Percentiles rank a stretch among this genome's conserved stretches.
These are phyloP conservation scores for Drosophila novamexicana DNA, from an alignment of 1,140 invertebrate species.

Conservation along the genomic window DNA sequence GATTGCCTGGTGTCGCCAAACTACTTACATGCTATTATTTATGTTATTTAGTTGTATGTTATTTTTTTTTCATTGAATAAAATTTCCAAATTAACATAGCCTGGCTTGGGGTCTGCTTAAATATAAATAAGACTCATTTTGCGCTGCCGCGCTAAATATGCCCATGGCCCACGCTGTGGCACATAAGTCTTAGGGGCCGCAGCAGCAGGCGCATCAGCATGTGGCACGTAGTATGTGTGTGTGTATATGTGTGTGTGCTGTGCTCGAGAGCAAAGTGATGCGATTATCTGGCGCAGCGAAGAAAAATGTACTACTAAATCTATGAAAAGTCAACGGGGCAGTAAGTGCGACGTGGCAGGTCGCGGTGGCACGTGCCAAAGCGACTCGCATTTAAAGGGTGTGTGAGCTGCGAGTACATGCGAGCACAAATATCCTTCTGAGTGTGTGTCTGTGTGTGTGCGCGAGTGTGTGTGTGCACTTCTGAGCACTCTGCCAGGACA, in stretches of 20 bases:
- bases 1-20: constrained; percentile 30
- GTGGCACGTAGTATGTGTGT: constrained; percentile 53
- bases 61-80: constrained; percentile 3
- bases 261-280: constrained; percentile 24
- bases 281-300: constrained; percentile 47
- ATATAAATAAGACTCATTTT: constrained; percentile 76
- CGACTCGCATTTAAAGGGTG: constrained; percentile 22
- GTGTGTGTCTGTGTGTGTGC: background rate
- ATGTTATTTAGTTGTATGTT: constrained; percentile 5
- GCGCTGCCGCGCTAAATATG: constrained; percentile 67
- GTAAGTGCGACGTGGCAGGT: constrained; percentile 52
- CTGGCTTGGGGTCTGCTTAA: constrained; percentile 60
- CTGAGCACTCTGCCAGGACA: background rate
- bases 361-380: constrained; percentile 52
- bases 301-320: constrained; percentile 79
- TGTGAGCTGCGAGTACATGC: constrained; percentile 1
- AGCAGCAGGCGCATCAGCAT: constrained; percentile 19
- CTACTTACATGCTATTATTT: background rate
- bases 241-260: background rate
- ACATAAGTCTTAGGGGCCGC: constrained; percentile 37
- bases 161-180: constrained; percentile 51
- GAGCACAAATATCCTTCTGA: background rate
- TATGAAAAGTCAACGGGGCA: constrained; percentile 73
- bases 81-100: constrained; percentile 7
- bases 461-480: constrained; percentile 8